phyloP scores from a whole-genome alignment of 2,888 invertebrate genomes.

The Leptopterna dolabrata region DNA sequence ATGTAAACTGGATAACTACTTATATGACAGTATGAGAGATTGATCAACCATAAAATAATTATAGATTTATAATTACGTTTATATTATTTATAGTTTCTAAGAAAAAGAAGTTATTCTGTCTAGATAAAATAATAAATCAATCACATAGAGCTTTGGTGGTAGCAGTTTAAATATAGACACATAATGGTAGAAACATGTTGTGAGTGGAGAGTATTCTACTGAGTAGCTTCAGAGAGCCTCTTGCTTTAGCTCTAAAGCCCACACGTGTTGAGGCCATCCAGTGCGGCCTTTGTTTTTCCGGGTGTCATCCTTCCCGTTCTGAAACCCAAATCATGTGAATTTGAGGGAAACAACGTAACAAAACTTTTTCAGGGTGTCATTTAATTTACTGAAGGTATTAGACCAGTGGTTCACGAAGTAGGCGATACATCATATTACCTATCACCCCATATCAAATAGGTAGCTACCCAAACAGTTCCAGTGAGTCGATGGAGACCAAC shows the following conservation, averaged over 20 bases:
- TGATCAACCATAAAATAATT: no score
- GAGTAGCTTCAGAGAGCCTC: constrained; percentile 66
- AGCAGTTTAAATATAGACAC: neutral
- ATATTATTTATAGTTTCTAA: neutral
- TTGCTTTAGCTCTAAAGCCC: constrained; percentile 87
- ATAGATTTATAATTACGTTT: no score
- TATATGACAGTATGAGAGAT: no score
- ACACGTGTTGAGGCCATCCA: constrained; percentile 97
- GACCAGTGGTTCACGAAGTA: neutral
- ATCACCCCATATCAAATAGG: no score
- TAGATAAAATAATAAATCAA: neutral
- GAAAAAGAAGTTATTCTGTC: neutral
- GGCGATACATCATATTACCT: neutral
- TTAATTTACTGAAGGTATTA: neutral
- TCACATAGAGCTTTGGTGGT: constrained; percentile 8
- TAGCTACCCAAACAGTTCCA: no score
- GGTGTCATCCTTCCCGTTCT: constrained; percentile 53
- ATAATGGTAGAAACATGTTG: neutral
- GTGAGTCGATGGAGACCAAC: no score
- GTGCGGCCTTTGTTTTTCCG: constrained; percentile 84
- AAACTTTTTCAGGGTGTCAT: neutral
- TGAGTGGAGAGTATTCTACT: neutral
- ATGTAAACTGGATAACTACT: no score
- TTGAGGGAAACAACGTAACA: neutral
- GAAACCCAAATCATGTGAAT: neutral